Evolutionary conservation across 1,140 invertebrate species (phyloP).

Genomic region (Probaryconus sp.): DNA sequence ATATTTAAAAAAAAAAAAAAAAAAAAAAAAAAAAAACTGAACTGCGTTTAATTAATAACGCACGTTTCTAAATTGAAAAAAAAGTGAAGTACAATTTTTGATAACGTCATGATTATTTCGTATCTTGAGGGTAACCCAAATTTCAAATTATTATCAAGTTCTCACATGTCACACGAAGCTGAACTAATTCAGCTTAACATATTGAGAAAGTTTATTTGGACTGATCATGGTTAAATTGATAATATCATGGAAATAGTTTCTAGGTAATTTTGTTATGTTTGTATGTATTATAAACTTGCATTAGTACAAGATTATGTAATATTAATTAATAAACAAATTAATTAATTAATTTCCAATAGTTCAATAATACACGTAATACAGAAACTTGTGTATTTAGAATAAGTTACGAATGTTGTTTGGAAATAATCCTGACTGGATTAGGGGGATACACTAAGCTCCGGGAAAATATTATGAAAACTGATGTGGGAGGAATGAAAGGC

Average conservation of each 20-base stretch:
- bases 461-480: conserved; percentile 22
- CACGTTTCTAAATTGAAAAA: too few species aligned
- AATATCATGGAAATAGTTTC: conserved; percentile 18
- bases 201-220: conserved; percentile 42
- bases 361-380: too few species aligned
- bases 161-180: conserved; percentile 40
- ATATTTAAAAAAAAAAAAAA: too few species aligned
- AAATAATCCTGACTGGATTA: too few species aligned
- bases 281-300: conserved; percentile 8
- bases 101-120: conserved; percentile 29
- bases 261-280: conserved; percentile 3
- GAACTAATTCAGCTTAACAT: conserved; percentile 30
- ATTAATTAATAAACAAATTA: too few species aligned
- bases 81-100: too few species aligned
- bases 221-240: conserved; percentile 32
- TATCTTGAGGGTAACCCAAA: conserved; percentile 32
- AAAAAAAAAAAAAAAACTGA: too few species aligned
- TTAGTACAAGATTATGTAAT: neutral
- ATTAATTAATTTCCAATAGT: too few species aligned
- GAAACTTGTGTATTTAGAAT: too few species aligned
- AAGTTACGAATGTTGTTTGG: too few species aligned
- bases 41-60: too few species aligned
- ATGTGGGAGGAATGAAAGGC: conserved; percentile 7
- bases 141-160: conserved; percentile 47
- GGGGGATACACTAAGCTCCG: too few species aligned